Base-by-base conservation (phyloP, 92 coral and sea anemone species). In the Parazoanthus swiftii region DNA sequence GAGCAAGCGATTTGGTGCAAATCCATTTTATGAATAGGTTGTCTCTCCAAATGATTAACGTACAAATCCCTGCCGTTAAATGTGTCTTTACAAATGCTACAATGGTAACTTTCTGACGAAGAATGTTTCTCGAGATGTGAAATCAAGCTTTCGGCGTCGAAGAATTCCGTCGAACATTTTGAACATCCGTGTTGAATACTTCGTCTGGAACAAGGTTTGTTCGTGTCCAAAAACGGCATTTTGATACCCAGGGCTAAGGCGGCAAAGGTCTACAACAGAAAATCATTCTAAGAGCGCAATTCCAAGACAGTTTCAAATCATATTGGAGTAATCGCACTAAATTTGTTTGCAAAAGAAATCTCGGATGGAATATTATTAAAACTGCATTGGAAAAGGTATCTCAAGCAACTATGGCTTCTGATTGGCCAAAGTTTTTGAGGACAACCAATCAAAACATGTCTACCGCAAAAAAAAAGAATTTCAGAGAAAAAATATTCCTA, bases 1-100 rank as follows among this genome's bases (percentile, higher is more conserved):
- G 89, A 86, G 44, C 92, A 90, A 0, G 92, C 92, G 6, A 85
- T 89, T 59, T 90, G 92, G 73, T 90, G 92, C 43, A 90, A 80
- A 46, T 90, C 92, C 35, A 35, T 71, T 74, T 80, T 86, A 76
- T 90, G 92, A 1, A 90, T 42, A n/a, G 48, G 21, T 15, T 78
- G 81, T 8, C 65, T 75, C 42, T 86, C 16, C 35, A 90, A 85
- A 46, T 90, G 92, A 73, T 74, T 85, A 44, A 80, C 38, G 48
- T 78, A 90, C 54, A 76, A 79, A 68, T 35, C 81, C n/a, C 54
- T 86, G 26, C 48, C 70, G 3, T 50, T 36, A 54, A 86, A 86
- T 6, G 38, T 6, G n/a, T 56, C 48, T 4, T 74, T 26, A 39
- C 92, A 90, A 54, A 78, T 80, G 26, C 46, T 26, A 51, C 92